Conservation (phyloP, 1,140 invertebrate genomes). For the Sycobia sp. region DNA sequence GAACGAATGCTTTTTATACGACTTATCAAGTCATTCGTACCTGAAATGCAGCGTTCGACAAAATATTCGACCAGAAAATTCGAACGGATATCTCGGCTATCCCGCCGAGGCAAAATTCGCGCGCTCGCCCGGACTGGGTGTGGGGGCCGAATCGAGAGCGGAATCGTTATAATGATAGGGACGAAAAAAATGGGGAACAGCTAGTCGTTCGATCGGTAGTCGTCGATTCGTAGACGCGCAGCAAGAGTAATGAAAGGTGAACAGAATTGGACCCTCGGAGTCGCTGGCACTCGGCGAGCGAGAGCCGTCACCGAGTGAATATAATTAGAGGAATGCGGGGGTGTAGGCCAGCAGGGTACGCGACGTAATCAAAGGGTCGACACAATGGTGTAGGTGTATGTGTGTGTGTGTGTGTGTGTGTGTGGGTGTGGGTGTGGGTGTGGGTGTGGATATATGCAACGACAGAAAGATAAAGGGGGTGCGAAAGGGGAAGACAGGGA, state of each 20-base stretch:
- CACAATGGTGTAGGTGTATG: conserved; percentile 12
- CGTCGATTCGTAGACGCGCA: conserved; percentile 57
- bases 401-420: no score
- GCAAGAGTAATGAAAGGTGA: conserved; percentile 62
- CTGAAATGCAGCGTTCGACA: no score
- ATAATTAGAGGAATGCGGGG: conserved; percentile 60
- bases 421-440: no score
- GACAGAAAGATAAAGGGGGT: no score
- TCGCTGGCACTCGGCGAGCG: conserved; percentile 53
- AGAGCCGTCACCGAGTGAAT: conserved; percentile 55
- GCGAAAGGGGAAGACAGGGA: no score
- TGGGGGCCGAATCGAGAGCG: conserved; percentile 7
- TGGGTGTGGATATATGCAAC: no score
- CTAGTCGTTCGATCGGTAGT: conserved; percentile 57
- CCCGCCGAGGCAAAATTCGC: no score
- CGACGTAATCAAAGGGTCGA: conserved; percentile 39
- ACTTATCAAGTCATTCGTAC: no score
- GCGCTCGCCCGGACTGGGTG: neutral
- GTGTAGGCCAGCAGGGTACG: conserved; percentile 47
- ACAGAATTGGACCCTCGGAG: conserved; percentile 54
- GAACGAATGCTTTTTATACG: no score
- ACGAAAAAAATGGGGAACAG: conserved; percentile 34
- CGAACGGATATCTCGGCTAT: no score
- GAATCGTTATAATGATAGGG: conserved; percentile 32
- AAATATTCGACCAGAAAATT: no score